phyloP scores from a whole-genome alignment of 2,888 invertebrate genomes.

The Pocota personata region DNA sequence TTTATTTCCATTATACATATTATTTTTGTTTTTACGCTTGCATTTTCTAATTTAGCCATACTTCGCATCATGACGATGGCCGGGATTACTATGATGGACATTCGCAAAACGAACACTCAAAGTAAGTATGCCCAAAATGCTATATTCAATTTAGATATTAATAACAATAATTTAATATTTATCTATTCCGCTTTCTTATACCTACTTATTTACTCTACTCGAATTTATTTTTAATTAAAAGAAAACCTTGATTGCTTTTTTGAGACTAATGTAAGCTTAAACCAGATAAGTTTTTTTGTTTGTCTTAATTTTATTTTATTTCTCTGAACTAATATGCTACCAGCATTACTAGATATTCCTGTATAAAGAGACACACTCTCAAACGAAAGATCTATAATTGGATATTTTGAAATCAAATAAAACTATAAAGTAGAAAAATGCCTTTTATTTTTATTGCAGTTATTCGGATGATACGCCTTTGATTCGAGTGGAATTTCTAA shows the following conservation, averaged over 20 bases:
- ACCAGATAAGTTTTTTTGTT: slow-evolving; percentile 44
- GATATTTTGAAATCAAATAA: neutral
- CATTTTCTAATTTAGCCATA: slow-evolving; percentile 77
- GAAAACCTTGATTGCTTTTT: slow-evolving; percentile 34
- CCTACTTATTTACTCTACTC: neutral
- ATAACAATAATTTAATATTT: slow-evolving; percentile 11
- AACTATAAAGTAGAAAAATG: neutral
- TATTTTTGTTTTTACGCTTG: slow-evolving; percentile 76
- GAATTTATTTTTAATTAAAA: slow-evolving; percentile 7
- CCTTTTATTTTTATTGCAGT: slow-evolving; percentile 81
- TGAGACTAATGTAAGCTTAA: slow-evolving; percentile 44
- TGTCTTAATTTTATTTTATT: slow-evolving; percentile 12
- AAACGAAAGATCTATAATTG: slow-evolving; percentile 34
- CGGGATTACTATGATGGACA: slow-evolving; percentile 78
- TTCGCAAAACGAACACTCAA: slow-evolving; percentile 77
- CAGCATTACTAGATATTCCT: slow-evolving; percentile 28
- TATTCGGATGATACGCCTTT: slow-evolving; percentile 89
- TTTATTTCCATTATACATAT: slow-evolving; percentile 71
- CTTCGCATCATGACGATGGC: slow-evolving; percentile 77
- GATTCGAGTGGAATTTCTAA: slow-evolving; percentile 88
- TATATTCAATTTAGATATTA: neutral
- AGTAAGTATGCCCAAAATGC: slow-evolving; percentile 75
- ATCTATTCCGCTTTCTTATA: slow-evolving; percentile 47
- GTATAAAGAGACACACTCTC: slow-evolving; percentile 56
- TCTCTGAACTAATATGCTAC: slow-evolving; percentile 44